Evolutionary conservation across 2,113 vertebrate species (phyloP).

Genomic region (Grammomys surdaster): DNA sequence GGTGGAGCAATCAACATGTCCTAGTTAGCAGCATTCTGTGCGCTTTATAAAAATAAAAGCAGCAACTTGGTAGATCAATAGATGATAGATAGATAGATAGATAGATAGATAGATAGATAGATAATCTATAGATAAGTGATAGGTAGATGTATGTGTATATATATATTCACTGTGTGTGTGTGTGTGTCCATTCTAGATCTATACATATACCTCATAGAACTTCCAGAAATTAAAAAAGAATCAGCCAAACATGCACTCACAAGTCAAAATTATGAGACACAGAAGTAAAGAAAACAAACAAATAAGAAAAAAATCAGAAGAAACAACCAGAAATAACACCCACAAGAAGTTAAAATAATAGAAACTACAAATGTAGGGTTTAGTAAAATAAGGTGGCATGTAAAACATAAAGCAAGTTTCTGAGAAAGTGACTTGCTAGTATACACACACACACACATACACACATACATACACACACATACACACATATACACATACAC

Average conservation of each 20-base stretch:
- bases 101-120: too few species aligned
- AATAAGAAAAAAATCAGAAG: slow-evolving; percentile 33
- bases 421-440: background rate
- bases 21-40: background rate
- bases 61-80: background rate
- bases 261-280: slow-evolving; percentile 37
- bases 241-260: background rate
- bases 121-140: too few species aligned
- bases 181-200: background rate
- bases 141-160: too few species aligned
- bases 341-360: slow-evolving; percentile 20
- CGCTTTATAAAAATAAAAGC: background rate
- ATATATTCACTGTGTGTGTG: background rate
- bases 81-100: too few species aligned
- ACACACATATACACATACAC: background rate
- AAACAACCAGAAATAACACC: background rate
- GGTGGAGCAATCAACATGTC: background rate
- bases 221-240: background rate
- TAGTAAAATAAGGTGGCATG: background rate
- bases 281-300: slow-evolving; percentile 19
- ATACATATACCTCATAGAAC: background rate
- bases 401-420: slow-evolving; percentile 8
- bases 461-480: too few species aligned
- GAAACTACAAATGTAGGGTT: background rate
- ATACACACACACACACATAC: too few species aligned